Evolutionary conservation across 2,113 vertebrate genomes (phyloP), one percentile per base, ranked within the genome.

Genomic region (Castor canadensis): DNA sequence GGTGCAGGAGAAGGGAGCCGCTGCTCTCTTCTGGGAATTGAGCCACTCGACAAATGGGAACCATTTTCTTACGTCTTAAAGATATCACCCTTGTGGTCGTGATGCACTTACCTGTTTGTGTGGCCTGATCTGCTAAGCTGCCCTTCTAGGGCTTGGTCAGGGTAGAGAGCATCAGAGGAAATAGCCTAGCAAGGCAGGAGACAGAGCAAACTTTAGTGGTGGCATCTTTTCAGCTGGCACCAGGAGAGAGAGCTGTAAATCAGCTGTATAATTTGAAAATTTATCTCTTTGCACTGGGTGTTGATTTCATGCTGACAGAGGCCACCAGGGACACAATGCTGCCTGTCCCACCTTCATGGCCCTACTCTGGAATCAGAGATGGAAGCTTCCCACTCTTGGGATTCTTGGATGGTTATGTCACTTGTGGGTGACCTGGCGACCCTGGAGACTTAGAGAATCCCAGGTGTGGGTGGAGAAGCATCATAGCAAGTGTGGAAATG

Each of bases 191-290:
- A 76, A 93, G 75, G 38, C 28, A 54, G 66, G 52, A 47, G 7
- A 90, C 28, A 89, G 69, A 76, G 75, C 43, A 13, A 58, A 54
- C 32, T 15, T 96, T 69, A 95, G 77, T 0, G 2, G 77, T 91
- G 93, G 0, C 0, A 64, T 95, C 76, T 89, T 94, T 94, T 95
- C 96, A 96, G 96, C 95, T 95, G 72, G 92, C 96, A 92, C 72
- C 95, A 92, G 62, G 64, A 96, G 52, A 9, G 95, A 32, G 91
- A 93, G 54, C 87, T 97, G 95, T 83, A 76, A 92, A 90, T 96
- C 71, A 89, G n/a, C 90, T 96, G 93, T 67, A 4, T 95, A 97
- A 97, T 97, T 96, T 97, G 90, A 97, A 97, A 98, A 91, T 89
- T 97, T 58, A 6, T 16, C 62, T 97, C 97, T 94, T 95, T 62